phyloP scores from a whole-genome alignment of 1,140 invertebrate genomes.

The Sycophaga agraensis region DNA sequence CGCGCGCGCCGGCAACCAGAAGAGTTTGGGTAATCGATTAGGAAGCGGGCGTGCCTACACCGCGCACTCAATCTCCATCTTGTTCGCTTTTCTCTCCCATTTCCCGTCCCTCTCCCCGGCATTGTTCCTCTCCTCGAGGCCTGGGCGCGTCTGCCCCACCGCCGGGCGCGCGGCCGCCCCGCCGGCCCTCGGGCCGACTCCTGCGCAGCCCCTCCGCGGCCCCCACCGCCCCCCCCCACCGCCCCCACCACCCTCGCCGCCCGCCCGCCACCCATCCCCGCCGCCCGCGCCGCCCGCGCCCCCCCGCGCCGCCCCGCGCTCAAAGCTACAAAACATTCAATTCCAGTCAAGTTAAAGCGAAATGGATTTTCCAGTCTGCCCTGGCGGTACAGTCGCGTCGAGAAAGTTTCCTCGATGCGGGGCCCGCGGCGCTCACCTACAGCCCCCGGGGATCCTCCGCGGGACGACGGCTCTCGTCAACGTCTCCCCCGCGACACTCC shows the following conservation, averaged over 20 bases:
- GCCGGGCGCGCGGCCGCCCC: background rate
- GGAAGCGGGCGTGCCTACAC: background rate
- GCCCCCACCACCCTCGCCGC: slow-evolving; percentile 14
- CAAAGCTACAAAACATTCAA: slow-evolving; percentile 54
- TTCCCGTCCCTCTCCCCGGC: slow-evolving; percentile 16
- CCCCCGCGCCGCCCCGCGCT: slow-evolving; percentile 1
- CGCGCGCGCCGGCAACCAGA: background rate
- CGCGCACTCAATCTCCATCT: slow-evolving; percentile 11
- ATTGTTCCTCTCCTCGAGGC: slow-evolving; percentile 11
- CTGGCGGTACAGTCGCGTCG: no score
- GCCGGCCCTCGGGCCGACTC: background rate
- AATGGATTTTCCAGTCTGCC: slow-evolving; percentile 50
- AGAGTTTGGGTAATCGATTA: slow-evolving; percentile 19
- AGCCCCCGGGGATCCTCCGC: no score
- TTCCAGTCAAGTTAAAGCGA: slow-evolving; percentile 53
- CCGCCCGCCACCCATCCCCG: background rate
- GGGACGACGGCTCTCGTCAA: no score
- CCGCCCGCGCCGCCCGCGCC: background rate
- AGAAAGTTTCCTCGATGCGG: no score
- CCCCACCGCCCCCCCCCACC: slow-evolving; percentile 2
- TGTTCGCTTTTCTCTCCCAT: slow-evolving; percentile 12
- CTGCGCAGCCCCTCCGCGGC: background rate
- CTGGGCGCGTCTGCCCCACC: background rate
- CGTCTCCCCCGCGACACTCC: no score
- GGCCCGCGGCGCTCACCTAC: no score